These are phyloP conservation scores for Carabus problematicus DNA, from an alignment of 2,888 invertebrate genomes.

Conservation along the genomic window DNA sequence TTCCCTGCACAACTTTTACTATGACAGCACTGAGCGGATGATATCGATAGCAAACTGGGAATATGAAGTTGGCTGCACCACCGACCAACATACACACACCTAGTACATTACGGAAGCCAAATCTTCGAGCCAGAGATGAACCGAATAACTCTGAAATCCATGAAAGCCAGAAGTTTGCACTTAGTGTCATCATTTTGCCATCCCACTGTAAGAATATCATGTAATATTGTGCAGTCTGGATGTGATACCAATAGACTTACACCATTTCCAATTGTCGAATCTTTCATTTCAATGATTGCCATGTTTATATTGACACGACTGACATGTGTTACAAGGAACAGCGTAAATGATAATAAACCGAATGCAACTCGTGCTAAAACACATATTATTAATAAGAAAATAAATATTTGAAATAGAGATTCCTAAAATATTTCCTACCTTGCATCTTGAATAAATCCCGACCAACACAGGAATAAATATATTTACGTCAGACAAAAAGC, in stretches of 20 bases:
- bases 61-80: slow-evolving; percentile 56
- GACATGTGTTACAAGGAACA: slow-evolving; percentile 47
- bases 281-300: slow-evolving; percentile 51
- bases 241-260: slow-evolving; percentile 17
- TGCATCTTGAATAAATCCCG: too few relatives aligned
- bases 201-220: slow-evolving; percentile 23
- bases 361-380: slow-evolving; percentile 46
- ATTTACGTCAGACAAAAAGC: too few relatives aligned
- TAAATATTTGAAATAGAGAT: too few relatives aligned
- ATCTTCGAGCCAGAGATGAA: slow-evolving; percentile 55
- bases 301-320: slow-evolving; percentile 51
- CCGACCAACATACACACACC: slow-evolving; percentile 56
- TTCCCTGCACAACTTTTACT: slow-evolving; percentile 57
- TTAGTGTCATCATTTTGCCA: slow-evolving; percentile 52
- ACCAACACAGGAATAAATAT: too few relatives aligned
- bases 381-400: too few relatives aligned
- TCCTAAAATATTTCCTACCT: too few relatives aligned
- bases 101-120: slow-evolving; percentile 58
- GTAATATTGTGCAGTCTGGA: neutral
- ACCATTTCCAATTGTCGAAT: slow-evolving; percentile 23
- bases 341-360: slow-evolving; percentile 45
- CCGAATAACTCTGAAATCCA: slow-evolving; percentile 59
- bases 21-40: slow-evolving; percentile 53
- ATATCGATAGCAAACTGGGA: slow-evolving; percentile 55
- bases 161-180: slow-evolving; percentile 60